Base-by-base conservation (phyloP, 2,888 invertebrate species). In the Autographa gamma region DNA sequence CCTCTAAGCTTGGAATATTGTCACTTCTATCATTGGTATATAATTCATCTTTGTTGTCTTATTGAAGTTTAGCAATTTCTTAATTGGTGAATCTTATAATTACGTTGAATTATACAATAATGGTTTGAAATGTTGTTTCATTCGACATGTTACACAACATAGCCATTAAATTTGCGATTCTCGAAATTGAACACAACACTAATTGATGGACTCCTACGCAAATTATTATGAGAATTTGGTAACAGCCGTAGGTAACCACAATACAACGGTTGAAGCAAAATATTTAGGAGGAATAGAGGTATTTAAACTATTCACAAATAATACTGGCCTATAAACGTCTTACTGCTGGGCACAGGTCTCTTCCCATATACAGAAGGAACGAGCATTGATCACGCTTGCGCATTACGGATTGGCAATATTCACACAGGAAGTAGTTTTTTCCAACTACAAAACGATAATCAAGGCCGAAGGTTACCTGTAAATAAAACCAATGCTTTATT, bases 171-270 rank as follows among this genome's bases (percentile, higher is more conserved):
- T 48, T 48, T 7, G 48, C 48, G n/a, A 48, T n/a, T 48, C 48
- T 48, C n/a, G 48, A 48, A 48, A 48, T 48, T n/a, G 48, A n/a
- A n/a, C 48, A 48, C 48, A 48, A n/a, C 48, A 7, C 48, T 48
- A 48, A 48, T 48, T 48, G 48, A 48, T 48, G 48, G 48, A 48
- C 48, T 48, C 48, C 48, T 48, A 48, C 48, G 48, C 48, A 5
- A 48, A 48, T 48, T 48, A 48, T 48, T 48, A 43, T 43, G n/a
- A 48, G 48, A 8, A n/a, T 48, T 48, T 48, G n/a, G 48, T 48
- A 48, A 48, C 48, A n/a, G 16, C 48, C 1, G n/a, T 48, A 48
- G 48, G n/a, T 48, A 48, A 48, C n/a, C 16, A 8, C 14, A 48
- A 48, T 48, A 48, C 48, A 7, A n/a, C 48, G 7, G n/a, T 48